Evolutionary conservation across 2,113 vertebrate species (phyloP).

Genomic region (Orientallactaga bullata): DNA sequence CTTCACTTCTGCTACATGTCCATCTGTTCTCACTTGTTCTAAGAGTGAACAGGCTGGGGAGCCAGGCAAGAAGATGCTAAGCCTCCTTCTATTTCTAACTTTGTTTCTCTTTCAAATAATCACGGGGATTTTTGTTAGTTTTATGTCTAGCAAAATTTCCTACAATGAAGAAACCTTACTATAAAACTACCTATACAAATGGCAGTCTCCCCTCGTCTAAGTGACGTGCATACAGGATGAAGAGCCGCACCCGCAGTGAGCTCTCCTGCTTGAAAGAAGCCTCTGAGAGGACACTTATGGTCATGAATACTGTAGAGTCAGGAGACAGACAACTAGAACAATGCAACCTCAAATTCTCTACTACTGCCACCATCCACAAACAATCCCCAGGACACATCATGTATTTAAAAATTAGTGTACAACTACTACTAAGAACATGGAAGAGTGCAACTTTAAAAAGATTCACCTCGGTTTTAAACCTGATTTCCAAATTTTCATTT

Average conservation of each 20-base stretch:
- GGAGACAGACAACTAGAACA: background rate
- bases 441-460: background rate
- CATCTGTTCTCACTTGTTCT: constrained; percentile 20
- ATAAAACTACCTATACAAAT: background rate
- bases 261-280: background rate
- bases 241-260: background rate
- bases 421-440: background rate
- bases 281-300: background rate
- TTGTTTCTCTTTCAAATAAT: background rate
- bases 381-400: background rate
- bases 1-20: background rate
- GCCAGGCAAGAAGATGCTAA: background rate
- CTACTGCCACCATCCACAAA: background rate
- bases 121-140: background rate
- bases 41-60: background rate
- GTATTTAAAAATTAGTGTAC: background rate
- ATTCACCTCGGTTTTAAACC: background rate
- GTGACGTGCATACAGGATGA: background rate
- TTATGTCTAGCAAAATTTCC: constrained; percentile 12
- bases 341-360: background rate
- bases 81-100: background rate
- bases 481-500: background rate
- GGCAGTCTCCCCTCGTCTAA: background rate
- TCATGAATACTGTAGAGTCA: background rate
- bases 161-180: background rate